These are phyloP conservation scores for Ericerus pela DNA, from an alignment of 1,140 invertebrate species.

Conservation along the genomic window DNA sequence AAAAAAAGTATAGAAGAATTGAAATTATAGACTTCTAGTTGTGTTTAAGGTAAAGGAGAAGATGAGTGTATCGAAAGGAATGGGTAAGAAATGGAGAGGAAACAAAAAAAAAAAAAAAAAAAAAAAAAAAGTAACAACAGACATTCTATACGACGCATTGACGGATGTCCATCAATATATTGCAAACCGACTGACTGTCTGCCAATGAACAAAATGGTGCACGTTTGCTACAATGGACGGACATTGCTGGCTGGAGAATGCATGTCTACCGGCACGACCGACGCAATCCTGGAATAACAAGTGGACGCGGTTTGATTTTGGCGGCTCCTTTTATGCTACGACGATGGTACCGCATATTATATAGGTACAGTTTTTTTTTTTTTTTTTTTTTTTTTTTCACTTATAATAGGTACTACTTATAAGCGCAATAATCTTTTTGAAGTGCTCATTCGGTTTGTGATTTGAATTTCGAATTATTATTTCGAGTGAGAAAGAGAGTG, in stretches of 20 bases:
- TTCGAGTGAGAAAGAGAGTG: no score
- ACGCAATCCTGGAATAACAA: conserved; percentile 10
- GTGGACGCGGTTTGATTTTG: conserved; percentile 4
- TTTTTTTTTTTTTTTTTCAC: no score
- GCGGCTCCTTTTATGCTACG: conserved; percentile 9
- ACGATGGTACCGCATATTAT: no score
- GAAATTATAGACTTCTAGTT: no score
- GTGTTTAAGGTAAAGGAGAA: no score
- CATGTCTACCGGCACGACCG: conserved; percentile 2
- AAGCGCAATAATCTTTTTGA: conserved; percentile 8
- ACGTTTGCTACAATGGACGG: conserved; percentile 7
- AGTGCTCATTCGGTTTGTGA: conserved; percentile 6
- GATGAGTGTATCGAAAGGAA: no score
- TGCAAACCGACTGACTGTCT: not conserved
- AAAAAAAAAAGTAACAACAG: not conserved
- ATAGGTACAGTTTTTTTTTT: no score
- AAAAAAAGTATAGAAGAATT: no score
- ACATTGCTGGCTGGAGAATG: not conserved
- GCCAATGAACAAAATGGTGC: not conserved
- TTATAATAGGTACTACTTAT: no score
- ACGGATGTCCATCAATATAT: conserved; percentile 3
- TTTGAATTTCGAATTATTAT: conserved; percentile 12
- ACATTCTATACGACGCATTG: conserved; percentile 1
- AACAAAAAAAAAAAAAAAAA: no score
- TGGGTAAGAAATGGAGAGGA: no score